These are phyloP conservation scores for Falco rusticolus DNA, from an alignment of 2,797 vertebrate species.

Conservation along the genomic window DNA sequence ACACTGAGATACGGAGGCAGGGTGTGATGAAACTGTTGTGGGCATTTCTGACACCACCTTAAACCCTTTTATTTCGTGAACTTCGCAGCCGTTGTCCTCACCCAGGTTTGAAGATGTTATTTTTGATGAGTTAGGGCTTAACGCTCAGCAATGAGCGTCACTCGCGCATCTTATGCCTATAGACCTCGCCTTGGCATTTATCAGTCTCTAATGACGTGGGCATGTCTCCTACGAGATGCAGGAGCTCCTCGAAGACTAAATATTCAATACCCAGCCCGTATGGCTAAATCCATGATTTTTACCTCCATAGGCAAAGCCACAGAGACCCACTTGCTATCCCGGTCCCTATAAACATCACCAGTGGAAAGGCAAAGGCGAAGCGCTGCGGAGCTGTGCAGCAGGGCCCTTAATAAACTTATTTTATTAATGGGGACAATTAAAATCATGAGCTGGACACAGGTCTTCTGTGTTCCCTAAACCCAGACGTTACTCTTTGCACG, in stretches of 20 bases:
- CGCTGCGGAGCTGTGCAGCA: not conserved
- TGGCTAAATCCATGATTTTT: fast-evolving
- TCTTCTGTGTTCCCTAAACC: not conserved
- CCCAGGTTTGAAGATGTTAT: not conserved
- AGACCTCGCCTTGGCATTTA: not conserved
- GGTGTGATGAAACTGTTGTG: not conserved
- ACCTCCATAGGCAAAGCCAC: not conserved
- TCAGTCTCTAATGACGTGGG: not conserved
- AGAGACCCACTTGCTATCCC: not conserved
- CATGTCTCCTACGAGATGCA: not conserved
- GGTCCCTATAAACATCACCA: fast-evolving
- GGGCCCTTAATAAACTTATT: not conserved
- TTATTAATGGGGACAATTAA: not conserved
- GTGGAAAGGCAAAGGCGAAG: not conserved
- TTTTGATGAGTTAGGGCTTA: not conserved
- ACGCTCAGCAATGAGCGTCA: not conserved
- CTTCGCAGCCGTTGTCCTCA: not conserved
- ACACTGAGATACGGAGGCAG: not conserved
- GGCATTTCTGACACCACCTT: not conserved
- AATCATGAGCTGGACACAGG: fast-evolving
- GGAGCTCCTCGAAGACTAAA: not conserved
- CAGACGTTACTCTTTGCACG: not conserved
- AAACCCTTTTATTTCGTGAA: not conserved
- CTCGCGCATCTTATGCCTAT: fast-evolving
- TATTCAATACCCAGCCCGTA: fast-evolving